These are phyloP conservation scores for Otis tarda DNA, from an alignment of 2,113 vertebrate species.

Conservation along the genomic window DNA sequence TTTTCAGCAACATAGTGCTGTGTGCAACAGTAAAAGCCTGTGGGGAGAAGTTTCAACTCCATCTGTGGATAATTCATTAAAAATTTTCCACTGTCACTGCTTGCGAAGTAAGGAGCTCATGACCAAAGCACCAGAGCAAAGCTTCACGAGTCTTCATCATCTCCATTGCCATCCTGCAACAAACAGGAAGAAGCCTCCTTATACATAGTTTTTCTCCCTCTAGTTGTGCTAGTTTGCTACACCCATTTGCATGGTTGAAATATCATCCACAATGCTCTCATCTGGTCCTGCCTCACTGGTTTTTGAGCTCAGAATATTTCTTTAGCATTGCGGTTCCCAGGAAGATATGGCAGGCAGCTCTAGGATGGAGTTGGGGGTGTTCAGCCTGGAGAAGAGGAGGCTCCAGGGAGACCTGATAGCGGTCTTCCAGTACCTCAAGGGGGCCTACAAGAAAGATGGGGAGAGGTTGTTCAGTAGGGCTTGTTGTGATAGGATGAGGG, in stretches of 20 bases:
- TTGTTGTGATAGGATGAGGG: too few species aligned
- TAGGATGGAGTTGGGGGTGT: not conserved
- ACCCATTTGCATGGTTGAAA: not conserved
- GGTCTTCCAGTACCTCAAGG: too few species aligned
- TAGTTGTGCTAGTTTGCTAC: not conserved
- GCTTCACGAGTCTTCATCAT: not conserved
- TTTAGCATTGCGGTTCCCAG: not conserved
- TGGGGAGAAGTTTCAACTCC: not conserved
- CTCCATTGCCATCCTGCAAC: not conserved
- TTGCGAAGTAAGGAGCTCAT: not conserved
- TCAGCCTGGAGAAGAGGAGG: too few species aligned
- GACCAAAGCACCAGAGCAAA: not conserved
- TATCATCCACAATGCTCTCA: not conserved
- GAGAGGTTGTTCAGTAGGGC: too few species aligned
- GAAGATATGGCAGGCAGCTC: not conserved
- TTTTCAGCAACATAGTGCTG: not conserved
- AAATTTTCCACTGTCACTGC: not conserved
- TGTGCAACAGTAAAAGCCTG: not conserved
- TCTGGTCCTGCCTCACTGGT: not conserved
- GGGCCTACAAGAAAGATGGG: too few species aligned
- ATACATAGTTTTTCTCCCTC: not conserved
- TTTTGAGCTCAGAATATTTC: not conserved
- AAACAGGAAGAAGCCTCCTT: not conserved
- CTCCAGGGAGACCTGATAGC: too few species aligned
- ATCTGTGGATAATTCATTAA: not conserved